Percentiles rank a stretch among this genome's conserved stretches.
Conservation (phyloP, 2,888 invertebrate genomes). For the Ernsta delagoae region DNA sequence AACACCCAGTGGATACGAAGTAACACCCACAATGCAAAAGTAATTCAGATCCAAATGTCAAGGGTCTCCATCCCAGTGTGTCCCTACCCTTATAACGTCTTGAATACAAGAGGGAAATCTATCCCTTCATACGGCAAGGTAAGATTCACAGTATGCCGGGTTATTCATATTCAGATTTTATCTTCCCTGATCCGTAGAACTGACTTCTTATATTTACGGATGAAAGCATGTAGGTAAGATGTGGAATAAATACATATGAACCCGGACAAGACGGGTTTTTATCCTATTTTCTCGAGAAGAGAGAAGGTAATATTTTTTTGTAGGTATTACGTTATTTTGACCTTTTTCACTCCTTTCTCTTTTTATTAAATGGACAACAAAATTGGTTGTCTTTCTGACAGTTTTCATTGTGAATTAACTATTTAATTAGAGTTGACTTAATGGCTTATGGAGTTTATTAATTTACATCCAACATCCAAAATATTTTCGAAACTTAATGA, state of each 20-base stretch:
- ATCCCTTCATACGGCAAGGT: conserved; percentile 32
- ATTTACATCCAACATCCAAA: too few relatives aligned
- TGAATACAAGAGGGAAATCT: conserved; percentile 37
- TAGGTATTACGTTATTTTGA: background rate
- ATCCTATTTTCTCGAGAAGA: background rate
- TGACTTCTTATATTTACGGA: conserved; percentile 22
- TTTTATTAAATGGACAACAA: too few relatives aligned
- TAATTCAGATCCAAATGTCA: background rate
- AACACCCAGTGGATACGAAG: too few relatives aligned
- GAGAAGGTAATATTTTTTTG: background rate
- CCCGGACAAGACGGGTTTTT: background rate
- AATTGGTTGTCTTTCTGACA: too few relatives aligned
- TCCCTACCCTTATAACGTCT: conserved; percentile 5
- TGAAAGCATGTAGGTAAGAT: conserved; percentile 19
- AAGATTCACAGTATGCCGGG: conserved; percentile 5
- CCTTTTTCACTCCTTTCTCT: background rate
- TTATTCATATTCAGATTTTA: conserved; percentile 37
- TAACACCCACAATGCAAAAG: background rate
- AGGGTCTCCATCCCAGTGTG: background rate
- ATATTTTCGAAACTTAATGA: too few relatives aligned
- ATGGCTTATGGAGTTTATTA: too few relatives aligned
- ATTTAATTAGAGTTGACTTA: too few relatives aligned
- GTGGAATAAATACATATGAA: conserved; percentile 21
- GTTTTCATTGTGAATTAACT: too few relatives aligned
- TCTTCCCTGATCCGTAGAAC: conserved; percentile 29